These are phyloP conservation scores for Tretioscincus oriximinensis DNA, from an alignment of 2,113 vertebrate genomes.

Conservation along the genomic window DNA sequence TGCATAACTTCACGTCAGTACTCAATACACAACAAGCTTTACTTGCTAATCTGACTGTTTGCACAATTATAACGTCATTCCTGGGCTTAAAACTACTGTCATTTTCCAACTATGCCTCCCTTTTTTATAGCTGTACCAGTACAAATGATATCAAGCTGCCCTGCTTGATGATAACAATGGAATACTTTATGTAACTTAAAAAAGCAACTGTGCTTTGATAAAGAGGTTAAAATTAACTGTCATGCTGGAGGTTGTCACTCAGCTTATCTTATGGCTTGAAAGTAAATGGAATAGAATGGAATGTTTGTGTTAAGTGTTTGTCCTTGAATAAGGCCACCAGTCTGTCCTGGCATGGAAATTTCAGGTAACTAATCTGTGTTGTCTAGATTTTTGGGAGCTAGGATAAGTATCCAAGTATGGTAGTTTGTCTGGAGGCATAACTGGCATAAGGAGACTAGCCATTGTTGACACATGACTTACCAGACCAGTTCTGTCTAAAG, in stretches of 20 bases:
- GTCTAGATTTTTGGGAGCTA: background rate
- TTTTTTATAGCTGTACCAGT: conserved; percentile 67
- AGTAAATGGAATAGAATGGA: conserved; percentile 45
- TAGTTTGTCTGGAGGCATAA: background rate
- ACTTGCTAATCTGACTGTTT: conserved; percentile 8
- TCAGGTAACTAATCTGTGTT: background rate
- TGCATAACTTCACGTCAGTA: background rate
- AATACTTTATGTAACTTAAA: conserved; percentile 72
- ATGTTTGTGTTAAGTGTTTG: conserved; percentile 6
- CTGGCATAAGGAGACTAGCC: too few species aligned
- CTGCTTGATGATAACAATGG: conserved; percentile 67
- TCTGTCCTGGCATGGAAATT: conserved; percentile 6
- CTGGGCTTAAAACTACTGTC: conserved; percentile 43
- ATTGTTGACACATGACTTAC: background rate
- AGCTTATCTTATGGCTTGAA: conserved; percentile 59
- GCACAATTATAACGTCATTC: conserved; percentile 18
- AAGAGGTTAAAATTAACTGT: conserved; percentile 77
- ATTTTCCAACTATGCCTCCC: conserved; percentile 50
- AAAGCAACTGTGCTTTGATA: conserved; percentile 75
- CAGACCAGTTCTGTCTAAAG: background rate
- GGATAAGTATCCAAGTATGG: background rate
- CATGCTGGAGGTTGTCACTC: conserved; percentile 50
- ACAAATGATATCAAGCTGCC: conserved; percentile 74
- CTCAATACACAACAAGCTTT: background rate
- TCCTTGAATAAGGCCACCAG: conserved; percentile 12